Evolutionary conservation across 2,113 vertebrate genomes (phyloP), one percentile per base, ranked within the genome.

Genomic region (Megaceryle torquata): DNA sequence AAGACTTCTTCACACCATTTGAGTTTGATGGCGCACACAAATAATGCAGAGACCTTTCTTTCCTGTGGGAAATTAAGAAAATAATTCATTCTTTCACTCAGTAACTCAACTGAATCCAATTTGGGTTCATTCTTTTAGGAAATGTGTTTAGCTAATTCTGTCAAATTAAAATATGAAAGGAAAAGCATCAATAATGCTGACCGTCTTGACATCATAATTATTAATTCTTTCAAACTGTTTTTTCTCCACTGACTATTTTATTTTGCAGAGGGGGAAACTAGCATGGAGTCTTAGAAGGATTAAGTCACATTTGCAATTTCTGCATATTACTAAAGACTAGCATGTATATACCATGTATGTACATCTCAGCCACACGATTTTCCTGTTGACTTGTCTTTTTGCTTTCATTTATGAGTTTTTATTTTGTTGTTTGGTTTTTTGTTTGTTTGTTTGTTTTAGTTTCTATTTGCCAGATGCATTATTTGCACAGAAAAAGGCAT

Each of bases 51-150:
- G 53, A 90, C 53, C 26, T 94, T 91, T 86, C 24, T 79, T 93
- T 94, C 93, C 90, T 91, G 56, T 35, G 86, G 95, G 76, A 96
- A 96, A 96, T 96, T 68, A 92, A 78, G 68, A 90, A 92, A 95
- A 95, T 78, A 88, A 91, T 95, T 94, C 48, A 90, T 91, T 96
- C 56, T 95, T 96, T 94, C 31, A 9, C 80, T 82, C 61, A 68
- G 68, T 68, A 81, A 76, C 75, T 94, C 75, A 78, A 59, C 20
- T 86, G 82, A 88, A 96, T 95, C 76, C 44, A 90, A 75, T 91
- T 77, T 91, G 51, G 14, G 9, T 81, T 90, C 54, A 78, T 86
- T 96, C 51, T 95, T 94, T 83, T 43, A 83, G 76, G 80, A 84
- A 90, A 88, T 28, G 28, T 88, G 41, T 88, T 91, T 79, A 88